Evolutionary conservation across 2,797 vertebrate species (phyloP), one percentile per base, ranked within the genome.

Genomic region (Lutjanus campechanus): DNA sequence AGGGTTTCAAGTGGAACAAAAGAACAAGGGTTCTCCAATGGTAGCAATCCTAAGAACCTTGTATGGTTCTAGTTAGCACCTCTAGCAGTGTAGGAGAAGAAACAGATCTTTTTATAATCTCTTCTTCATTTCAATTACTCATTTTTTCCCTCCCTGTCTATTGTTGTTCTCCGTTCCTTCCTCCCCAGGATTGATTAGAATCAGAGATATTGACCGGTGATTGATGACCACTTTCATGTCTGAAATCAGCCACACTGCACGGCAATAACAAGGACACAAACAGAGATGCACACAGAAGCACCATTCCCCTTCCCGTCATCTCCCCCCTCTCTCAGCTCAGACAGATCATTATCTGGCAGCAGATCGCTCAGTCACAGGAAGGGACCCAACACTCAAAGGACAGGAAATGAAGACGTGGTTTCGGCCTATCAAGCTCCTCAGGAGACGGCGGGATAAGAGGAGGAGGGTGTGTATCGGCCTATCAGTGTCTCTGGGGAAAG

Each of bases 371-470:
- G 71, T 77, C 68, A 51, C 87, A 89, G 87, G 85, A 88, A 88
- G 74, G 46, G 68, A 76, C 51, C 76, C 54, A 0, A 54, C 59
- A 67, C 82, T 85, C 79, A 78, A 82, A 89, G 80, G 73, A 87
- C 76, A 87, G 92, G 92, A 93, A 92, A 93, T 92, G 79, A 89
- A 88, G 85, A 82, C 50, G 54, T 65, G 69, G 60, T 78, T 78
- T 84, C 8, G n/a, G 77, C 84, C 85, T 72, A 81, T 88, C 79
- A 20, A 46, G 74, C 40, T 79, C 54, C 81, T 78, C 77, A 0
- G 47, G 82, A 76, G 81, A 87, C 53, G 2, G 3, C 51, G 36
- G 55, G 84, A 92, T 79, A 79, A 83, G 69, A 56, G 58, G 22
- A 13, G 70, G 22, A 17, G 70, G 44, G 77, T 7, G 43, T 59